These are phyloP conservation scores for Periplaneta americana DNA, from an alignment of 1,140 invertebrate genomes.

Conservation along the genomic window DNA sequence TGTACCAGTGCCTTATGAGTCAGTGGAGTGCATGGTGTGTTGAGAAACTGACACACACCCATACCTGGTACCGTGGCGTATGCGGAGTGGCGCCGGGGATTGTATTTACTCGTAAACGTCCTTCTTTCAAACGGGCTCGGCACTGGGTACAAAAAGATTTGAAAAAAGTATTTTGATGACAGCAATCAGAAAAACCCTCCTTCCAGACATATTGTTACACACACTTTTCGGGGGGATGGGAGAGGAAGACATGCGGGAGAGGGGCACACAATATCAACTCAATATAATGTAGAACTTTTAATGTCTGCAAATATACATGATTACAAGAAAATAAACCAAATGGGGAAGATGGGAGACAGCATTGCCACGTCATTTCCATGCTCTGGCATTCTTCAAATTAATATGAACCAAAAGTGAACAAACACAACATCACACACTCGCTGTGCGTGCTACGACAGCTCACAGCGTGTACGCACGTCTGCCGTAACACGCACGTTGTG, in stretches of 20 bases:
- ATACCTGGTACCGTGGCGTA: constrained; percentile 27
- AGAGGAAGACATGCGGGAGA: not conserved
- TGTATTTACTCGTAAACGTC: constrained; percentile 27
- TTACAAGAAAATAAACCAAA: not conserved
- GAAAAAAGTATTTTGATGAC: not conserved
- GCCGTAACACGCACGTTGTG: not conserved
- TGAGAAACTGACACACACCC: not conserved
- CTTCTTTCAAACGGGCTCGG: constrained; percentile 26
- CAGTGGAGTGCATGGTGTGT: not conserved
- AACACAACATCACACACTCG: not conserved
- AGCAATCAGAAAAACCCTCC: not conserved
- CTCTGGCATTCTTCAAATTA: not conserved
- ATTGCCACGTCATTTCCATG: not conserved
- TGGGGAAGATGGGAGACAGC: not conserved
- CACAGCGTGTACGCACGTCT: too few relatives aligned
- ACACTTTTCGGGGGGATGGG: not conserved
- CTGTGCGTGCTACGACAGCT: not conserved
- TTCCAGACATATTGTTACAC: not conserved
- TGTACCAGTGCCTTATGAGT: not conserved
- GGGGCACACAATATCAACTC: not conserved
- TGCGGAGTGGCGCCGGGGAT: constrained; percentile 27
- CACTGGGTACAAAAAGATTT: constrained; percentile 18
- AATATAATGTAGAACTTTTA: not conserved
- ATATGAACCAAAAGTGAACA: not conserved
- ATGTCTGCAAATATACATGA: not conserved